These are phyloP conservation scores for Molossus molossus DNA, from an alignment of 2,797 vertebrate genomes.

Conservation along the genomic window DNA sequence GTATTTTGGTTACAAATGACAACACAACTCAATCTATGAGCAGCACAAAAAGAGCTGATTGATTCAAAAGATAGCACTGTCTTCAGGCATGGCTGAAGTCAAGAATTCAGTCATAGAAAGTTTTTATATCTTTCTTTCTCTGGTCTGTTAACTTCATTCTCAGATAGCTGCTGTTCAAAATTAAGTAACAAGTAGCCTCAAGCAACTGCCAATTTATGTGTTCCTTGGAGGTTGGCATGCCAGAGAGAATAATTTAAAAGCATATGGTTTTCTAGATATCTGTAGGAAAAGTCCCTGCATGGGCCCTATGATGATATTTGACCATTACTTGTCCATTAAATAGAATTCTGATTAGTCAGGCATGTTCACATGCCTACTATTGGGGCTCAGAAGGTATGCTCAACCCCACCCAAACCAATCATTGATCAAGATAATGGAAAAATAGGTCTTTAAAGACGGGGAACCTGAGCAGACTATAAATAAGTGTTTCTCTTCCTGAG, in stretches of 20 bases:
- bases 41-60: background rate
- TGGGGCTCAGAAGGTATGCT: background rate
- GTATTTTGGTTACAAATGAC: conserved; percentile 6
- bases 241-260: background rate
- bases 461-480: background rate
- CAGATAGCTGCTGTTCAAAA: background rate
- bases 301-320: background rate
- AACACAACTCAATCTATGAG: background rate
- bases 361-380: no score
- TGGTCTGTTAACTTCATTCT: background rate
- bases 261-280: background rate
- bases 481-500: background rate
- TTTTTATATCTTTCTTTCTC: background rate
- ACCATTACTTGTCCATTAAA: background rate
- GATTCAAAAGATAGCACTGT: background rate
- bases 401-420: background rate
- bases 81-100: background rate
- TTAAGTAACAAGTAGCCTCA: background rate
- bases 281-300: background rate
- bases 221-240: background rate
- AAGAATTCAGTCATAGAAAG: background rate
- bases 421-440: background rate
- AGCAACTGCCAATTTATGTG: background rate
- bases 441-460: background rate
- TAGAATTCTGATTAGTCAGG: background rate